Percentiles rank a stretch among this genome's conserved stretches.
phyloP scores from a whole-genome alignment of 2,113 vertebrate species.

The Anoplopoma fimbria region DNA sequence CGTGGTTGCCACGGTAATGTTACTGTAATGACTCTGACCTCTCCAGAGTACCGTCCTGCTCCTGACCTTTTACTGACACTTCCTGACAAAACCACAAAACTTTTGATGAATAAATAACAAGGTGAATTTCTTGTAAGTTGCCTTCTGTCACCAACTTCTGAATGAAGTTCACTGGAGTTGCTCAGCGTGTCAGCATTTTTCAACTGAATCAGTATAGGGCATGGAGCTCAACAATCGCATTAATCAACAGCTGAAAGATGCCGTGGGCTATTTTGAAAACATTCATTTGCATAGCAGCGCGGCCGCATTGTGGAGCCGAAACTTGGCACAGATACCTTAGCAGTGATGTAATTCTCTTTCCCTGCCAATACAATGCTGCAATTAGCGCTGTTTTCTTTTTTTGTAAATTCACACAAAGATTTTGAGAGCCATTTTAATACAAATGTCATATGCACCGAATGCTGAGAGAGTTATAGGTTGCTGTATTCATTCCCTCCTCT shows the following conservation, averaged over 20 bases:
- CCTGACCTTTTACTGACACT: conserved; percentile 47
- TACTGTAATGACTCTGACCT: conserved; percentile 43
- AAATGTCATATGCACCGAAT: too few relatives aligned
- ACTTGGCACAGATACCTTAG: background rate
- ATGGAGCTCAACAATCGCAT: background rate
- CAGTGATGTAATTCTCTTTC: background rate
- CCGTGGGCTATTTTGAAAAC: conserved; percentile 50
- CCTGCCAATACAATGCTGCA: background rate
- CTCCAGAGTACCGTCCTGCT: conserved; percentile 21
- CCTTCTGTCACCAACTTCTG: conserved; percentile 31
- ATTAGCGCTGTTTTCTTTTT: background rate
- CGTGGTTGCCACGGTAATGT: conserved; percentile 15
- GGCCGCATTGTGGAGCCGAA: conserved; percentile 18
- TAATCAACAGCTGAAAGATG: conserved; percentile 43
- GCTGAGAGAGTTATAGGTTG: background rate
- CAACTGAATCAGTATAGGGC: too few relatives aligned
- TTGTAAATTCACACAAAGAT: background rate
- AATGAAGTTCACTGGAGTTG: conserved; percentile 12
- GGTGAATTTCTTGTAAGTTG: conserved; percentile 43
- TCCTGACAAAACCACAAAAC: conserved; percentile 36
- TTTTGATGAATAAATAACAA: conserved; percentile 55
- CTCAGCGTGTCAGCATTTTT: conserved; percentile 5
- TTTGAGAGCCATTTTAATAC: too few relatives aligned
- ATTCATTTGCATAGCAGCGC: conserved; percentile 19
- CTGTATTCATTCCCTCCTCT: background rate